These are phyloP conservation scores for Agonopterix alstromeriana DNA, from an alignment of 2,888 invertebrate species.

Conservation along the genomic window DNA sequence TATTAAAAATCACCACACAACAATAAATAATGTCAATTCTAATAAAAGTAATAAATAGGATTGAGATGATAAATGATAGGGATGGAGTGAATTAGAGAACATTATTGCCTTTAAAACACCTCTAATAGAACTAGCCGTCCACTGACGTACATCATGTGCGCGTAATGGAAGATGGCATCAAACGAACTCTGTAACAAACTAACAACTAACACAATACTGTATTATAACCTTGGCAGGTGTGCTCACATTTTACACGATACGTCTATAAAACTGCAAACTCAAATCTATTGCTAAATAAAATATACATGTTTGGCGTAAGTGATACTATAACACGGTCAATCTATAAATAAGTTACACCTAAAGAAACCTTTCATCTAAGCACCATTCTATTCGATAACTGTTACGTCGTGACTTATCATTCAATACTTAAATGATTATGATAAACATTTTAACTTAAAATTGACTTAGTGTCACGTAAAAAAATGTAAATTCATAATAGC, in stretches of 20 bases:
- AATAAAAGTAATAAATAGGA: slow-evolving; percentile 58
- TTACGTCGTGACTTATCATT: slow-evolving; percentile 65
- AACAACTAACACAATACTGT: slow-evolving; percentile 38
- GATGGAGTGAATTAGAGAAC: slow-evolving; percentile 15
- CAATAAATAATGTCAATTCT: slow-evolving; percentile 68
- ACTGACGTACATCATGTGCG: slow-evolving; percentile 16
- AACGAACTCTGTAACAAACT: slow-evolving; percentile 16
- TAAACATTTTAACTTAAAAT: slow-evolving; percentile 57
- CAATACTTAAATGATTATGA: slow-evolving; percentile 59
- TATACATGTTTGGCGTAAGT: slow-evolving; percentile 38
- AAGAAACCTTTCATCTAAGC: slow-evolving; percentile 65
- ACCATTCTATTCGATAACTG: slow-evolving; percentile 75
- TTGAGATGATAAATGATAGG: slow-evolving; percentile 33
- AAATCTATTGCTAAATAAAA: slow-evolving; percentile 33
- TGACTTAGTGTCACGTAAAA: slow-evolving; percentile 59
- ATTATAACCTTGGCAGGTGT: slow-evolving; percentile 7
- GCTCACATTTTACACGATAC: neutral
- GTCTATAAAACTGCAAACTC: slow-evolving; percentile 5
- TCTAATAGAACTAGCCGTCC: slow-evolving; percentile 16
- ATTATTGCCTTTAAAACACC: slow-evolving; percentile 37
- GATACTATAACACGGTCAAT: slow-evolving; percentile 42
- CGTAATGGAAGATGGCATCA: slow-evolving; percentile 33
- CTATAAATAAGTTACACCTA: slow-evolving; percentile 61
- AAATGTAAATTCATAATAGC: slow-evolving; percentile 47
- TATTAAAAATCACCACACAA: slow-evolving; percentile 70